A percentile compares a stretch with the other conserved stretches of the same genome.
Conservation (phyloP, 2,888 invertebrate genomes). For the Eupithecia centaureata region DNA sequence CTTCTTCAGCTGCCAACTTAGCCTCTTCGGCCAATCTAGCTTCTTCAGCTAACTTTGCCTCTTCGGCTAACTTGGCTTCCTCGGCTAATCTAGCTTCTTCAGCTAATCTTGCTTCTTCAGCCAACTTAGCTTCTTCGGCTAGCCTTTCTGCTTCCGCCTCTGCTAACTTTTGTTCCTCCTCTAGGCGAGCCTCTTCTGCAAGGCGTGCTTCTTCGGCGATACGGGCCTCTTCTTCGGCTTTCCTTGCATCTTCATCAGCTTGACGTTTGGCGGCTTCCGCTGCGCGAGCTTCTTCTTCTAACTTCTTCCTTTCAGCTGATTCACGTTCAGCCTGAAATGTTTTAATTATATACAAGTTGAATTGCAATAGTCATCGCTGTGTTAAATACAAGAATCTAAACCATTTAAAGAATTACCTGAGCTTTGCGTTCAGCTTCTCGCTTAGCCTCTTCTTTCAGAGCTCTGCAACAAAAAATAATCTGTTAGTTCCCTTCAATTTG, state of each 20-base stretch:
- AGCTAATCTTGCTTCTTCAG: conserved; percentile 68
- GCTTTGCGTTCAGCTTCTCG: conserved; percentile 79
- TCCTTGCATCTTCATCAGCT: conserved; percentile 76
- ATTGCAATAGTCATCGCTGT: neutral
- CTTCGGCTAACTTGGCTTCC: conserved; percentile 72
- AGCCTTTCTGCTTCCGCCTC: conserved; percentile 67
- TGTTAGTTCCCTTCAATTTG: neutral
- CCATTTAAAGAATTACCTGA: conserved; percentile 58
- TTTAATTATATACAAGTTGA: neutral
- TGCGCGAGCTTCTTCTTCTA: conserved; percentile 82
- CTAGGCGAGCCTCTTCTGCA: conserved; percentile 74
- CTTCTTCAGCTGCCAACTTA: conserved; percentile 78
- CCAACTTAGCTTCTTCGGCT: conserved; percentile 66
- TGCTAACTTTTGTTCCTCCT: conserved; percentile 51
- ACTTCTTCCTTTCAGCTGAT: conserved; percentile 76
- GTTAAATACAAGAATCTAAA: neutral
- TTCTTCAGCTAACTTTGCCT: conserved; percentile 73
- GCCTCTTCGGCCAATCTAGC: conserved; percentile 70
- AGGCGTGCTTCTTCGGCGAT: conserved; percentile 74
- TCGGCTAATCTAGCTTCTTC: conserved; percentile 75
- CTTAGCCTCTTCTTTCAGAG: conserved; percentile 81
- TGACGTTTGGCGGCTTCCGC: conserved; percentile 80
- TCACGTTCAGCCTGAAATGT: conserved; percentile 68
- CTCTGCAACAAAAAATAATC: conserved; percentile 58
- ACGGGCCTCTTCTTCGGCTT: conserved; percentile 76